Percentiles rank a stretch among this genome's conserved stretches.
Conservation (phyloP, 2,888 invertebrate genomes). For the Dynastes maya region DNA sequence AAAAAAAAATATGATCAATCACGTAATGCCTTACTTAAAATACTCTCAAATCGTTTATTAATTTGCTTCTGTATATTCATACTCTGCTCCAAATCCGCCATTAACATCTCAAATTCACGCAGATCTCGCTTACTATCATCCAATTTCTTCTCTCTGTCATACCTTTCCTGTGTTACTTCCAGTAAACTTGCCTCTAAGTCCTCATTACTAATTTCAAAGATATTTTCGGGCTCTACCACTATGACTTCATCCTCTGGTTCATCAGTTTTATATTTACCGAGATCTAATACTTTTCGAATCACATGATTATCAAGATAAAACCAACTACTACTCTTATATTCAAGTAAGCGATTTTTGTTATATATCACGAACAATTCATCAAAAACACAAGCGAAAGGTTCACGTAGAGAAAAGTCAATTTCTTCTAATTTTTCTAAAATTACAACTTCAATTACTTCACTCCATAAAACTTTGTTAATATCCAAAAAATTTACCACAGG, state of each 20-base stretch:
- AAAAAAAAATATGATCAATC: slow-evolving; percentile 16
- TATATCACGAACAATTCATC: slow-evolving; percentile 73
- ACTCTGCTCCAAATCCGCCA: slow-evolving; percentile 66
- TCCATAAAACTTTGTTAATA: slow-evolving; percentile 72
- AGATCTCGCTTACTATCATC: slow-evolving; percentile 59
- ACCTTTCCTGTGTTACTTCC: slow-evolving; percentile 48
- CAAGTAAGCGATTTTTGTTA: slow-evolving; percentile 72
- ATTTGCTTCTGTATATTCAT: slow-evolving; percentile 64
- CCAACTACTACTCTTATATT: slow-evolving; percentile 75
- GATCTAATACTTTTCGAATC: slow-evolving; percentile 69
- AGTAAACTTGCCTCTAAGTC: slow-evolving; percentile 56
- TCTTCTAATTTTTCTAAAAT: slow-evolving; percentile 73
- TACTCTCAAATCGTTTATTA: slow-evolving; percentile 48
- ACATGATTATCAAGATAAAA: slow-evolving; percentile 71
- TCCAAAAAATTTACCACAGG: slow-evolving; percentile 69
- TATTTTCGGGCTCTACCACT: slow-evolving; percentile 40
- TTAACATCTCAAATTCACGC: slow-evolving; percentile 60
- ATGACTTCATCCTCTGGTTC: slow-evolving; percentile 51
- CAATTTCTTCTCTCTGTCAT: slow-evolving; percentile 46
- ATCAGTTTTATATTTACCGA: slow-evolving; percentile 10
- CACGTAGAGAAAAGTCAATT: slow-evolving; percentile 65
- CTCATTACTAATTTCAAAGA: slow-evolving; percentile 47
- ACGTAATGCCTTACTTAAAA: slow-evolving; percentile 18
- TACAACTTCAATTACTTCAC: slow-evolving; percentile 74
- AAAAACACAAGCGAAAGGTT: slow-evolving; percentile 61